Conservation (phyloP, 2,888 invertebrate species). For the Odontomyia ornata region DNA sequence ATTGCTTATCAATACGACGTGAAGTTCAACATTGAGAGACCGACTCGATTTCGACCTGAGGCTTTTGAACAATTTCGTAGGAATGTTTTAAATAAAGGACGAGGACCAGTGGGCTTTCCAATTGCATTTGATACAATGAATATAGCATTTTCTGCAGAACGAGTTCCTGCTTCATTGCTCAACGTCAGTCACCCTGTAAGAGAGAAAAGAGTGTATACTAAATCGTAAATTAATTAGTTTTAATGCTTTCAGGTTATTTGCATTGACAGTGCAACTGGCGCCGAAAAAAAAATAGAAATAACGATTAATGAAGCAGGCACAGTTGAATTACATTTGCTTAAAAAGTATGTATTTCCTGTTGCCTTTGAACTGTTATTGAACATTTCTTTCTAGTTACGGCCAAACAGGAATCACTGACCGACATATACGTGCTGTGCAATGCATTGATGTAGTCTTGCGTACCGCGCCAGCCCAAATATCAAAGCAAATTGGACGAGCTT, state of each 20-base stretch:
- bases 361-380: background rate
- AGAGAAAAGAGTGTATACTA: background rate
- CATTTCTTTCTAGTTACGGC: constrained; percentile 55
- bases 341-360: constrained; percentile 52
- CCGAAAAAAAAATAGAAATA: constrained; percentile 52
- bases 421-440: constrained; percentile 66
- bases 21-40: constrained; percentile 72
- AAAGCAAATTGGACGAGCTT: constrained; percentile 70
- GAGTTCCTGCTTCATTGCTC: constrained; percentile 48
- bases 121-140: constrained; percentile 81
- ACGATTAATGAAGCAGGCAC: constrained; percentile 57
- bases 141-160: constrained; percentile 68
- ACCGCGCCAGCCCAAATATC: constrained; percentile 62
- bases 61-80: constrained; percentile 64
- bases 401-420: constrained; percentile 58
- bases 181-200: background rate
- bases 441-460: constrained; percentile 73
- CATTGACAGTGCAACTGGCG: constrained; percentile 36
- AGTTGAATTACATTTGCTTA: constrained; percentile 54
- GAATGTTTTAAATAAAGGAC: constrained; percentile 55
- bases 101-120: background rate
- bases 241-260: constrained; percentile 49
- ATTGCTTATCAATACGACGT: constrained; percentile 84
- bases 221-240: background rate
- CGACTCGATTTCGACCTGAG: constrained; percentile 70